These are phyloP conservation scores for Caenorhabditis briggsae DNA, from an alignment of 1,140 invertebrate species.

Conservation along the genomic window DNA sequence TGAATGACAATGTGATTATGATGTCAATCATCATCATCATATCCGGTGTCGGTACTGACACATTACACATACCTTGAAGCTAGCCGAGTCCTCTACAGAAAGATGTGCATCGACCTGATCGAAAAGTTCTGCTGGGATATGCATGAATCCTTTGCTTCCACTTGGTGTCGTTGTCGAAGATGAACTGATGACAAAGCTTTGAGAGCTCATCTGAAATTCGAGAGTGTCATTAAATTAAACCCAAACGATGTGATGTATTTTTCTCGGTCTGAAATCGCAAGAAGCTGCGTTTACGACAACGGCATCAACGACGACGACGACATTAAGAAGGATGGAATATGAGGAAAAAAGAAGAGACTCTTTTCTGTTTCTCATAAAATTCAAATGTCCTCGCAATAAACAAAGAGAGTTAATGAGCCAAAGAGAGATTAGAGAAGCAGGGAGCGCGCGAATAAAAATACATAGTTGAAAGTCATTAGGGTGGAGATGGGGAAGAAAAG, in stretches of 20 bases:
- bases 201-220: constrained; percentile 51
- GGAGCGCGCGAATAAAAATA: constrained; percentile 55
- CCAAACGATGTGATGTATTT: constrained; percentile 36
- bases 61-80: constrained; percentile 42
- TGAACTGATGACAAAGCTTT: constrained; percentile 2
- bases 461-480: constrained; percentile 55
- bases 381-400: constrained; percentile 55
- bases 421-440: constrained; percentile 47
- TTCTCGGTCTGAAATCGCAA: constrained; percentile 19
- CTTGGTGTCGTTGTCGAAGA: constrained; percentile 16
- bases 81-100: constrained; percentile 3
- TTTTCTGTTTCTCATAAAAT: constrained; percentile 55
- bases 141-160: constrained; percentile 53
- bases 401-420: constrained; percentile 55
- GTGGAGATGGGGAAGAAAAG: constrained; percentile 22
- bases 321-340: not conserved
- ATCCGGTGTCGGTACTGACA: not conserved
- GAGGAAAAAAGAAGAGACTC: constrained; percentile 23
- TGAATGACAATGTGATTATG: constrained; percentile 19
- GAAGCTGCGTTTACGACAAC: constrained; percentile 41
- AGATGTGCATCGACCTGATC: constrained; percentile 40
- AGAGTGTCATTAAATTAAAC: constrained; percentile 44
- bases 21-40: constrained; percentile 21
- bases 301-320: constrained; percentile 53
- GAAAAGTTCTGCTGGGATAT: constrained; percentile 37